Base-by-base conservation (phyloP, 2,888 invertebrate species). In the Flexamia atlantica region DNA sequence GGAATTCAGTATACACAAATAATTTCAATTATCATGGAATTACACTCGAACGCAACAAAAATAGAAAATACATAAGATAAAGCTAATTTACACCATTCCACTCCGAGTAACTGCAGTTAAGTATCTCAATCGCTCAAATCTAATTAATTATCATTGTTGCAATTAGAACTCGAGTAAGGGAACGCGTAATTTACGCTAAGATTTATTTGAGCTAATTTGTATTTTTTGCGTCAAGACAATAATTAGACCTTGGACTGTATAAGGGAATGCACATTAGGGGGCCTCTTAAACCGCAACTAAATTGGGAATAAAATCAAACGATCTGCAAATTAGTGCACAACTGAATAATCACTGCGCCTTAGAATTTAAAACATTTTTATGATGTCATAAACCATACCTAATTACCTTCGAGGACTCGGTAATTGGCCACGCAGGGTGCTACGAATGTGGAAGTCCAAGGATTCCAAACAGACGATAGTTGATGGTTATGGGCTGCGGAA, bases 341-440 rank as follows among this genome's bases (percentile, higher is more conserved):
- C 46, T 14, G 17, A 46, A 46, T 46, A 14, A 46, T 46, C 2
- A 46, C 2, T 46, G 46, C 2, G 57, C 23, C 12, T 23, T 23
- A 57, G 57, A 23, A 57, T 25, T 57, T 28, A 64, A 64, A 64
- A 12, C 20, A 64, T 25, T 2, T 64, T 64, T 64, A 64, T 30
- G 64, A 64, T 7, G 64, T 64, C 14, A 28, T 64, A 64, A 64
- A 64, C 28, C 2, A 64, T 64, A 14, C 14, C 64, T 64, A 64
- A 64, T 64, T 64, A 64, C 10, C 20, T 14, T 3, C 46, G 46
- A 17, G 1, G 57, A 23, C 9, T 12, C 7, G 10, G 30, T 57
- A 57, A 23, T 30, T 64, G 64, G 64, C 28, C 9, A 17, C 30
- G 3, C 12, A 17, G 46, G 12, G 46, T 14, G 40, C 17, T 46